Percentiles rank a stretch among this genome's conserved stretches.
Evolutionary conservation across 2,797 vertebrate species (phyloP).

Genomic region (Miichthys miiuy): DNA sequence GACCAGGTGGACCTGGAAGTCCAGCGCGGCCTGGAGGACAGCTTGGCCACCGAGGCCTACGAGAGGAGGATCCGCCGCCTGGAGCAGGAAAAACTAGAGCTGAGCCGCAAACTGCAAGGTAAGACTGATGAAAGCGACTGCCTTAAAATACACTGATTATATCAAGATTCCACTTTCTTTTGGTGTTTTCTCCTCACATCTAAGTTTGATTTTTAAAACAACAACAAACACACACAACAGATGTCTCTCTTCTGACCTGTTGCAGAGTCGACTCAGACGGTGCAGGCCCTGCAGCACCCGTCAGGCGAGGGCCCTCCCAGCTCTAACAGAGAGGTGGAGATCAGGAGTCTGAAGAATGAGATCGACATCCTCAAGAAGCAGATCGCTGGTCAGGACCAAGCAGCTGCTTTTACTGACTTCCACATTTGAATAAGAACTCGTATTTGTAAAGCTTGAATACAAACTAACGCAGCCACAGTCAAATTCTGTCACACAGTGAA

Average conservation of each 20-base stretch:
- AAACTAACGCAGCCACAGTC: not conserved
- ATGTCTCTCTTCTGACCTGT: not conserved
- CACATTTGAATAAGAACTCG: not conserved
- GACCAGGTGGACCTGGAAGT: slow-evolving; percentile 89
- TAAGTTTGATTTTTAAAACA: not conserved
- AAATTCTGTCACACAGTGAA: not conserved
- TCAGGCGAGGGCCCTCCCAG: slow-evolving; percentile 87
- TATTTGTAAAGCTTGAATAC: not conserved
- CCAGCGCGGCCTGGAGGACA: slow-evolving; percentile 94
- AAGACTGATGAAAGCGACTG: slow-evolving; percentile 17
- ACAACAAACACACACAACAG: not conserved
- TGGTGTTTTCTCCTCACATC: not conserved
- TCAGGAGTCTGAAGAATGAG: slow-evolving; percentile 94
- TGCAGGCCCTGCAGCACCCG: slow-evolving; percentile 94
- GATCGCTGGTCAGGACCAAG: slow-evolving; percentile 87
- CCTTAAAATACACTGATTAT: not conserved
- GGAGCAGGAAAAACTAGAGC: slow-evolving; percentile 97
- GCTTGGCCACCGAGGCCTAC: slow-evolving; percentile 96
- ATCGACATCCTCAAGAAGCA: slow-evolving; percentile 96
- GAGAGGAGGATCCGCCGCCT: slow-evolving; percentile 96
- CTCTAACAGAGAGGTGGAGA: slow-evolving; percentile 94
- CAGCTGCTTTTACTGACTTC: not conserved
- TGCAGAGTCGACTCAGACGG: slow-evolving; percentile 94
- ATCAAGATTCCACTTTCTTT: not conserved
- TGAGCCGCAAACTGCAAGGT: slow-evolving; percentile 98